Evolutionary conservation across 1,140 invertebrate species (phyloP), one percentile per base, ranked within the genome.

Genomic region (Mizuhopecten yessoensis): DNA sequence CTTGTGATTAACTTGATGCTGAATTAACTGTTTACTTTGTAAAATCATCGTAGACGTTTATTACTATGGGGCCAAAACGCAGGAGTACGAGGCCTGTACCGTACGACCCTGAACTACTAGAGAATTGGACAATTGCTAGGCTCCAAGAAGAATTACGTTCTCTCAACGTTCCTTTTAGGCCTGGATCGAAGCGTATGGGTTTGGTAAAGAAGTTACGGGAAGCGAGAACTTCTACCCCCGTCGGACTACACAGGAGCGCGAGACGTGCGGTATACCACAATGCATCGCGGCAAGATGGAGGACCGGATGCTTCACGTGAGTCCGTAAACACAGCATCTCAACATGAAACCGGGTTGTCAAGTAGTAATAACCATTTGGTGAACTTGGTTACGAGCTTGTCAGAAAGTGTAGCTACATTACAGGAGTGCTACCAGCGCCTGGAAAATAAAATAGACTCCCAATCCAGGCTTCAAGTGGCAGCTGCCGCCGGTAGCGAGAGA

Each of bases 401-500:
- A 23, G 7, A 57, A 57, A 57, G 45, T 57, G 45, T 57, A 23
- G 45, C 45, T 15, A 20, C 45, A 15, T 20, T 57, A 20, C 45
- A 57, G 23, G 17, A 57, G 7, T 20, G 45, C 45, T 57, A 57
- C 45, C 45, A 20, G 20, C 45, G 88, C 33, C 13, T 34, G 10
- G 29, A 86, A 34, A 39, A 23, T 5, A 3, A 9, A 13, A 1
- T 89, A 0, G 75, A 45, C 2, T 7, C 33, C 0, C 15, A 15
- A 33, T 29, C 20, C 1, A 20, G 29, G 39, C 10, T 2, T 75
- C 39, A 45, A 36, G 36, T 39, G 36, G 29, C 75, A 11, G 89
- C 89, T 11, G 89, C 89, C 11, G 89, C 34, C 5, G 89, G 75
- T 36, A 90, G 89, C 33, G 89, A 87, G 33, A 36, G 34, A 5